Conservation (phyloP, 1,140 invertebrate species). For the Hycleus phaleratus region DNA sequence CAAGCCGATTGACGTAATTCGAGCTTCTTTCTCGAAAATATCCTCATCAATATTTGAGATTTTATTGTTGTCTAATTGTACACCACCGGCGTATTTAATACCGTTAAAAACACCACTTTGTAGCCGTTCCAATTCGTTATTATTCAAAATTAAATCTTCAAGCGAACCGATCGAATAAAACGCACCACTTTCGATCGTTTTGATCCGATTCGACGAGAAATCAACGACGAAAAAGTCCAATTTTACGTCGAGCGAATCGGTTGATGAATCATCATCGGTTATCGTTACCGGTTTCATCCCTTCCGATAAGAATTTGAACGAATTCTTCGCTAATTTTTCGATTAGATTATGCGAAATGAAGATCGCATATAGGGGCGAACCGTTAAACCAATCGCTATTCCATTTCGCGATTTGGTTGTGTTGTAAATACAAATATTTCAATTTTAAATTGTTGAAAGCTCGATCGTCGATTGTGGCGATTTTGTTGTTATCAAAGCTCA, state of each 20-base stretch:
- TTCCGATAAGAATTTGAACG: neutral
- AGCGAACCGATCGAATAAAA: neutral
- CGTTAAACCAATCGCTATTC: conserved; percentile 2
- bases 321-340: neutral
- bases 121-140: neutral
- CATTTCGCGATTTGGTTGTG: conserved; percentile 1
- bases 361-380: neutral
- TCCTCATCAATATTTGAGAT: neutral
- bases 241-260: too few species aligned
- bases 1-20: too few species aligned
- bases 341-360: neutral
- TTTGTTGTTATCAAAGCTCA: conserved; percentile 1
- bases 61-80: neutral
- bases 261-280: too few species aligned
- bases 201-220: neutral
- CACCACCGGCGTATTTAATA: neutral
- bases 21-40: too few species aligned
- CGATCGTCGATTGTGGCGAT: neutral
- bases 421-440: neutral
- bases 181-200: neutral
- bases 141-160: neutral
- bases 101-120: neutral
- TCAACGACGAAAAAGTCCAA: too few species aligned
- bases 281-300: too few species aligned
- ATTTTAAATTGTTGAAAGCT: neutral